Percentiles rank a stretch among this genome's conserved stretches.
phyloP scores from a whole-genome alignment of 2,113 vertebrate genomes.

The Ondatra zibethicus region DNA sequence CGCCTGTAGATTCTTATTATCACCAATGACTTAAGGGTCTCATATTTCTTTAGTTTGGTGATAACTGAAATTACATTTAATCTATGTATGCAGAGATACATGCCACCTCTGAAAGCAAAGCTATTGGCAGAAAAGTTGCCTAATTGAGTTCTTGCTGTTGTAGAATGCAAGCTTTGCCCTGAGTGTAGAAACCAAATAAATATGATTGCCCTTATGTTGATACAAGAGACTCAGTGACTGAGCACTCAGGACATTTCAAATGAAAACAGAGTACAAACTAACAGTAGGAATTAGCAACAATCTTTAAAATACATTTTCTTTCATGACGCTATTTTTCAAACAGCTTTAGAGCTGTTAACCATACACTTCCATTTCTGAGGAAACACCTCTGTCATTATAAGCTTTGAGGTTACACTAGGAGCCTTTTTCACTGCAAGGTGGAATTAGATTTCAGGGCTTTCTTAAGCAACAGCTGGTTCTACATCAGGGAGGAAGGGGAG shows the following conservation, averaged over 20 bases:
- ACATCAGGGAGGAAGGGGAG: neutral
- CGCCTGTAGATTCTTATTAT: neutral
- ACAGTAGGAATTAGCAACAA: neutral
- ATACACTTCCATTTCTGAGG: neutral
- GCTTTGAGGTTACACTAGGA: rapidly evolving
- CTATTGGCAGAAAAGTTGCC: neutral
- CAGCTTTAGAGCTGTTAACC: neutral
- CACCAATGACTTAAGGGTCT: neutral
- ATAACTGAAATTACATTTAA: neutral
- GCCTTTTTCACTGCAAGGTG: neutral
- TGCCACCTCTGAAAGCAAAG: neutral
- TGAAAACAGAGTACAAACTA: neutral
- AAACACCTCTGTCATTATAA: neutral
- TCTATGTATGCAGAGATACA: neutral
- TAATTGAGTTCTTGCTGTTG: neutral
- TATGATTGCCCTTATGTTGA: neutral
- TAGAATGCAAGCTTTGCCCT: neutral
- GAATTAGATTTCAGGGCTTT: neutral
- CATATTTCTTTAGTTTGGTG: neutral
- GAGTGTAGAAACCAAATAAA: neutral
- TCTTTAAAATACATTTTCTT: neutral
- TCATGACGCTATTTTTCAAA: neutral
- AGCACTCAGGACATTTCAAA: neutral
- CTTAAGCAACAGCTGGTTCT: neutral
- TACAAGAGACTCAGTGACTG: neutral